A percentile compares a stretch with the other conserved stretches of the same genome.
Evolutionary conservation across 2,888 invertebrate genomes (phyloP).

Genomic region (Blomia tropicalis): DNA sequence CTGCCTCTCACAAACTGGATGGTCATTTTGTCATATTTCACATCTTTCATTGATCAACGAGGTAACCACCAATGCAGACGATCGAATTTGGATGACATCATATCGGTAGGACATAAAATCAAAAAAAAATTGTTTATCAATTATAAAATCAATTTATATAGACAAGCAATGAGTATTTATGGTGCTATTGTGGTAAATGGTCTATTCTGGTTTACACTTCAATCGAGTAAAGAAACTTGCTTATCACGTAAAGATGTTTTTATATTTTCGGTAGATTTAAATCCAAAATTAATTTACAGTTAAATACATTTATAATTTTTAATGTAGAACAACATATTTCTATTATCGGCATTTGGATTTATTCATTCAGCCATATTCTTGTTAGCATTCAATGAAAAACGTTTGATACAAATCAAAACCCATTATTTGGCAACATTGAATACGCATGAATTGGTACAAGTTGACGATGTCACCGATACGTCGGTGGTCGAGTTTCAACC

Average conservation of each 20-base stretch:
- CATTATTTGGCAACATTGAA: not conserved
- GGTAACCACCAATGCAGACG: not conserved
- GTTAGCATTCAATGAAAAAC: not conserved
- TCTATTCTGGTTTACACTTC: not conserved
- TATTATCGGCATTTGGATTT: not conserved
- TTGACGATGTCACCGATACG: not conserved
- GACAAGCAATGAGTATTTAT: conserved; percentile 8
- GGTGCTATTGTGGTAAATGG: not conserved
- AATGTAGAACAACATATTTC: not conserved
- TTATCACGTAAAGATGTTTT: not conserved
- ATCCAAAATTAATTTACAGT: not conserved
- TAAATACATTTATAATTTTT: not conserved
- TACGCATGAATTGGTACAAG: not conserved
- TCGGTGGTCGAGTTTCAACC: too few relatives aligned
- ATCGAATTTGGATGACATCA: conserved; percentile 8
- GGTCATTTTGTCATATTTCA: not conserved
- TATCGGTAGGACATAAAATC: not conserved
- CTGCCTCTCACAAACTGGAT: not conserved
- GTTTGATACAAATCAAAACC: not conserved
- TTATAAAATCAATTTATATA: not conserved
- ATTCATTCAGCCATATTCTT: not conserved
- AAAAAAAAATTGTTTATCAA: not conserved
- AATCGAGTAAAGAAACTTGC: not conserved
- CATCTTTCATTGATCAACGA: conserved; percentile 9
- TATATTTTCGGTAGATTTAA: not conserved